phyloP scores from a whole-genome alignment of 1,140 invertebrate species.

The Bombus superbus region DNA sequence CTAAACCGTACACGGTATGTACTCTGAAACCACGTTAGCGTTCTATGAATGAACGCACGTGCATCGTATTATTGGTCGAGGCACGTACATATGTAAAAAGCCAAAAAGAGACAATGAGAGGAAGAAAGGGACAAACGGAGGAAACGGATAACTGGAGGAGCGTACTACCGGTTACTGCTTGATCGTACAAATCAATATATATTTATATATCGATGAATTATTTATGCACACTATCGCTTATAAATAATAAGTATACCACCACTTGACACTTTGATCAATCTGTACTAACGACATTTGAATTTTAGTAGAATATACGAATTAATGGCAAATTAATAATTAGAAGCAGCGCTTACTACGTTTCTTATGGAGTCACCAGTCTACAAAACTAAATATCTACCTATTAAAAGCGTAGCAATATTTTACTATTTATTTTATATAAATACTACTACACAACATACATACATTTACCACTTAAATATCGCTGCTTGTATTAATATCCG shows the following conservation, averaged over 20 bases:
- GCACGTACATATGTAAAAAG: constrained; percentile 30
- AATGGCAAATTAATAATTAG: no score
- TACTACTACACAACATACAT: no score
- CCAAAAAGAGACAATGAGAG: constrained; percentile 1
- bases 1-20: constrained; percentile 25
- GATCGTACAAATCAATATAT: not conserved
- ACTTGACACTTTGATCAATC: not conserved
- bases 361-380: no score
- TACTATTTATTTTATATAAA: no score
- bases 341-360: no score
- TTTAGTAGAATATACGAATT: not conserved
- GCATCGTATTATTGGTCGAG: constrained; percentile 32
- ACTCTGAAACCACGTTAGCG: constrained; percentile 25
- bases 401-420: no score
- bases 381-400: no score
- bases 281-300: not conserved
- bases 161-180: not conserved
- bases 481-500: no score
- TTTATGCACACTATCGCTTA: not conserved
- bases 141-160: constrained; percentile 13
- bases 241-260: not conserved
- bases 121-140: not conserved
- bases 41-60: constrained; percentile 52
- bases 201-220: not conserved
- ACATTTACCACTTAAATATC: no score